Conservation (phyloP, 2,113 vertebrate species). For the Leucosticte australis region DNA sequence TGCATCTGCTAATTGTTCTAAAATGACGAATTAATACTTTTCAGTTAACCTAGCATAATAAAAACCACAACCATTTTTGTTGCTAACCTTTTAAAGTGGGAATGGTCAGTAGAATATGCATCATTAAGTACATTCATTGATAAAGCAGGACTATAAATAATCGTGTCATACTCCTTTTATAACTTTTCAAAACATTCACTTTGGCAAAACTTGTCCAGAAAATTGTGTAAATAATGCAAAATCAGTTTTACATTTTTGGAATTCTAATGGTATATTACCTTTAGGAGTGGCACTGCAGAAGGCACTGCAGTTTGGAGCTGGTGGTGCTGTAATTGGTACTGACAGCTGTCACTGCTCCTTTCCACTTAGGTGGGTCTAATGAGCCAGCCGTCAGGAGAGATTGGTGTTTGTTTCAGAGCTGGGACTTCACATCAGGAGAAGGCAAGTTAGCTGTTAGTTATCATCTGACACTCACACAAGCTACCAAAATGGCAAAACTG, state of each 20-base stretch:
- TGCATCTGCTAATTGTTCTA: background rate
- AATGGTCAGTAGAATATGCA: background rate
- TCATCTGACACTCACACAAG: background rate
- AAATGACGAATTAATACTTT: background rate
- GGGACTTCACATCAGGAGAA: background rate
- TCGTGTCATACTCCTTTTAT: background rate
- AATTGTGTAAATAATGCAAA: background rate
- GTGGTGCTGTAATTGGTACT: background rate
- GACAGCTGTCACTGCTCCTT: background rate
- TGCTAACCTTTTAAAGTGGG: background rate
- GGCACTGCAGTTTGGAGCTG: background rate
- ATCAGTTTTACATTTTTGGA: background rate
- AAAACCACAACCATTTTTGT: background rate
- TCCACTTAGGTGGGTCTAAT: background rate
- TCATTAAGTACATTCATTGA: background rate
- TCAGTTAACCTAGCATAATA: background rate
- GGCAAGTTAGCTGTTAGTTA: background rate
- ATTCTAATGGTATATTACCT: background rate
- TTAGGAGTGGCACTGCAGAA: background rate
- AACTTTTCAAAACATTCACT: background rate
- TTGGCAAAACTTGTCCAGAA: background rate
- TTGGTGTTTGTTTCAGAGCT: background rate
- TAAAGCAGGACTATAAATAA: background rate
- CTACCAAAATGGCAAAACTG: background rate
- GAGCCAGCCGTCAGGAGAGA: background rate